Evolutionary conservation across 2,888 invertebrate species (phyloP).

Genomic region (Drosophila rubida): DNA sequence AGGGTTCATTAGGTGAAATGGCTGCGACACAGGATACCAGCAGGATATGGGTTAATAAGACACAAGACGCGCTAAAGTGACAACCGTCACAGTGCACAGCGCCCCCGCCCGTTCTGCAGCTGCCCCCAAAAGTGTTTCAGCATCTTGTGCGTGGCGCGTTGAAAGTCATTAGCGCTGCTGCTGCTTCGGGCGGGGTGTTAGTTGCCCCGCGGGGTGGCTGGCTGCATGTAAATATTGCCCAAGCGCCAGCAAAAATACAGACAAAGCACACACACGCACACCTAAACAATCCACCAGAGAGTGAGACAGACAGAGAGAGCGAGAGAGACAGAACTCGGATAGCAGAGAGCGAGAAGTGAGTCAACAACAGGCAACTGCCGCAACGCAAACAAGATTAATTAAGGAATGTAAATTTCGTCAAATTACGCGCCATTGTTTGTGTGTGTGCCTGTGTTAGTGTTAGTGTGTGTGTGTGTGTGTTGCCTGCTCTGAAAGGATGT

Average conservation of each 20-base stretch:
- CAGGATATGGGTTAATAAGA: conserved; percentile 77
- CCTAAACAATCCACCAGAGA: conserved; percentile 35
- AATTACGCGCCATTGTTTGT: conserved; percentile 79
- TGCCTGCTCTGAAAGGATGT: conserved; percentile 63
- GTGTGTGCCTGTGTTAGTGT: conserved; percentile 4
- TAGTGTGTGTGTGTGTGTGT: conserved; percentile 13
- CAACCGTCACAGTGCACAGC: conserved; percentile 27
- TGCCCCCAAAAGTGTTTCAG: conserved; percentile 30
- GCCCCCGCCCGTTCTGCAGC: background rate
- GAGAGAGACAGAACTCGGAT: background rate
- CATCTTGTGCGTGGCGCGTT: conserved; percentile 60
- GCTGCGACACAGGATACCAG: conserved; percentile 52
- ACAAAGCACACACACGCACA: conserved; percentile 25
- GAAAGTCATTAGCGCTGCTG: conserved; percentile 68
- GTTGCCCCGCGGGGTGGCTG: conserved; percentile 41
- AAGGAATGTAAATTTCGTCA: conserved; percentile 83
- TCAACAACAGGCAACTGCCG: conserved; percentile 76
- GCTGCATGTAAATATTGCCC: conserved; percentile 50
- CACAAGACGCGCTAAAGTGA: conserved; percentile 62
- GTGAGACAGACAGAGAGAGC: background rate
- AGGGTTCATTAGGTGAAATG: conserved; percentile 74
- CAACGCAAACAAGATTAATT: conserved; percentile 83
- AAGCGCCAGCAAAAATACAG: conserved; percentile 47
- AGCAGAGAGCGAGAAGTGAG: conserved; percentile 20
- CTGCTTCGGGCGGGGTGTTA: conserved; percentile 39